Conservation (phyloP, 64 coral and sea anemone genomes). For the Stylophora pistillata region DNA sequence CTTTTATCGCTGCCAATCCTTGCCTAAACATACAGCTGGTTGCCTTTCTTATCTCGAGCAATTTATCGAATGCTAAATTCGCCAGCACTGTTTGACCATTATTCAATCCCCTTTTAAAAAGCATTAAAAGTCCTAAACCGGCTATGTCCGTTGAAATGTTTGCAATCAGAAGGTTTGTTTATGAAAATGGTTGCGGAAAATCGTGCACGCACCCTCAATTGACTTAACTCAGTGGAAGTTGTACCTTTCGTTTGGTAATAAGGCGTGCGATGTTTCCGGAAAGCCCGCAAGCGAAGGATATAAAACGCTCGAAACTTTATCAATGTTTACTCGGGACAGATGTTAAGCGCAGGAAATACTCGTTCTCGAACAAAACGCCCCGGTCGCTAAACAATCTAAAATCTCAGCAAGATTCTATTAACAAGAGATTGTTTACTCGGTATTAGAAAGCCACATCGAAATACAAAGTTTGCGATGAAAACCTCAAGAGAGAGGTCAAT, state of each 20-base stretch:
- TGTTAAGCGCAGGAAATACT: slow-evolving; percentile 47
- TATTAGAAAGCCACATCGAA: slow-evolving; percentile 22
- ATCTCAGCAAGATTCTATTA: slow-evolving; percentile 59
- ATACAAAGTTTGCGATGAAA: not conserved
- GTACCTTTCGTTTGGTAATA: slow-evolving; percentile 20
- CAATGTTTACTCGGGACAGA: slow-evolving; percentile 44
- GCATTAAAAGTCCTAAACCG: not conserved
- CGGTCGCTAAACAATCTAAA: slow-evolving; percentile 28
- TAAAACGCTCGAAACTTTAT: slow-evolving; percentile 37
- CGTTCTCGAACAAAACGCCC: slow-evolving; percentile 34
- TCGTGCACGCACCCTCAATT: not conserved
- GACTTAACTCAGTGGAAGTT: slow-evolving; percentile 38
- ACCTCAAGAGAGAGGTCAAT: not conserved
- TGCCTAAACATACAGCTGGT: slow-evolving; percentile 18
- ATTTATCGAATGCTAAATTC: slow-evolving; percentile 26
- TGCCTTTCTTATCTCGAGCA: slow-evolving; percentile 29
- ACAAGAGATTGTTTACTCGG: slow-evolving; percentile 35
- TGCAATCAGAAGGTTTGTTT: not conserved
- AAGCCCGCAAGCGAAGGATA: slow-evolving; percentile 43
- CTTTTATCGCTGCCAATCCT: slow-evolving; percentile 7
- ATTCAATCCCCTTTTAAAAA: slow-evolving; percentile 22
- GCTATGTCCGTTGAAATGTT: not conserved
- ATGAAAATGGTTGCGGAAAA: not conserved
- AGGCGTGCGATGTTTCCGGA: slow-evolving; percentile 27
- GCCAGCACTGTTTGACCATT: not conserved